A percentile compares a stretch with the other conserved stretches of the same genome.
phyloP scores from a whole-genome alignment of 2,113 vertebrate genomes.

The Perognathus longimembris region DNA sequence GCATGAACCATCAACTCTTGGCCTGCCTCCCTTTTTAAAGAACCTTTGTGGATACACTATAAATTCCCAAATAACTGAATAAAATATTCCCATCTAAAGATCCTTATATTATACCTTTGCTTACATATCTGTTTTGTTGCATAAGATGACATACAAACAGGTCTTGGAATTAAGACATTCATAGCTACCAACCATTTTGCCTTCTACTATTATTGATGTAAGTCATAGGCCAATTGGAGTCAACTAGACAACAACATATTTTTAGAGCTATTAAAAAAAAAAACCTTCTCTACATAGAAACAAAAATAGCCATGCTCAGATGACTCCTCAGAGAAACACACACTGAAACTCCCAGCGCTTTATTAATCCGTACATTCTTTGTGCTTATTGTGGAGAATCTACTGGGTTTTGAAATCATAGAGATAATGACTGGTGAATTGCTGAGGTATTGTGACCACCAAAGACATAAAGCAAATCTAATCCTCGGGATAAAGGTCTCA shows the following conservation, averaged over 20 bases:
- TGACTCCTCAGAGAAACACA: neutral
- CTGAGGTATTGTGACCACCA: conserved; percentile 42
- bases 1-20: too few species aligned
- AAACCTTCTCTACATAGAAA: conserved; percentile 32
- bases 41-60: neutral
- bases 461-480: conserved; percentile 64
- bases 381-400: conserved; percentile 49
- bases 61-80: neutral
- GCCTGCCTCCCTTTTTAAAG: neutral
- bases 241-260: neutral
- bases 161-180: neutral
- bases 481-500: conserved; percentile 59
- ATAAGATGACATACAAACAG: neutral
- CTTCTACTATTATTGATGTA: conserved; percentile 5
- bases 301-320: conserved; percentile 38
- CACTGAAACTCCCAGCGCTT: conserved; percentile 9
- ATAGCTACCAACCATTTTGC: neutral
- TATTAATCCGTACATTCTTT: conserved; percentile 56
- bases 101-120: neutral
- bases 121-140: neutral
- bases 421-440: conserved; percentile 47
- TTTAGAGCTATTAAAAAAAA: conserved; percentile 54
- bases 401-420: conserved; percentile 62
- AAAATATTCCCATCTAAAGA: neutral
- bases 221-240: conserved; percentile 18